These are phyloP conservation scores for Lithobates pipiens DNA, from an alignment of 2,797 vertebrate genomes.

Conservation along the genomic window DNA sequence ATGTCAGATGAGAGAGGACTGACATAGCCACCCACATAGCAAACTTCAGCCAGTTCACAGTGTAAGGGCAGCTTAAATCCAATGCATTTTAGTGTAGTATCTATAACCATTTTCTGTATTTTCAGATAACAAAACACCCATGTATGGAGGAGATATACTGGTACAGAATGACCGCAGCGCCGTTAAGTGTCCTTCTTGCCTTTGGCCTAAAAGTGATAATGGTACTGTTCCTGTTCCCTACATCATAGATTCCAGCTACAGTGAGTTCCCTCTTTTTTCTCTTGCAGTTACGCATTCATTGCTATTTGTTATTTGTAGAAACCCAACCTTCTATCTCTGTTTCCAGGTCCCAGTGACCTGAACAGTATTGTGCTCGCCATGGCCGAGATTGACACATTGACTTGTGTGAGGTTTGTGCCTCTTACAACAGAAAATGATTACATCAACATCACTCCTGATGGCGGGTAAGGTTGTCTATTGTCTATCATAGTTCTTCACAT, in stretches of 20 bases:
- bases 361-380: background rate
- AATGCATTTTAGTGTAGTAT: no score
- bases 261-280: constrained; percentile 6
- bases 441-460: background rate
- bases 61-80: no score
- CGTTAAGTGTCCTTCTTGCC: no score
- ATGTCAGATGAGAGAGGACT: no score
- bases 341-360: background rate
- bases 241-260: background rate
- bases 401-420: constrained; percentile 25
- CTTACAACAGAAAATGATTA: background rate
- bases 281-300: background rate
- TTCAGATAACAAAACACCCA: no score
- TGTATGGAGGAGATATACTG: no score
- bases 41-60: no score
- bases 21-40: no score
- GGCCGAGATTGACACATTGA: constrained; percentile 3
- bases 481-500: no score
- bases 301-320: background rate
- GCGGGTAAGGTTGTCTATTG: background rate
- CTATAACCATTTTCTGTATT: no score
- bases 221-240: constrained; percentile 30
- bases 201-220: background rate
- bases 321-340: background rate
- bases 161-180: no score